Percentiles rank a stretch among this genome's conserved stretches.
Conservation (phyloP, 2,113 vertebrate genomes). For the Phyllostomus discolor region DNA sequence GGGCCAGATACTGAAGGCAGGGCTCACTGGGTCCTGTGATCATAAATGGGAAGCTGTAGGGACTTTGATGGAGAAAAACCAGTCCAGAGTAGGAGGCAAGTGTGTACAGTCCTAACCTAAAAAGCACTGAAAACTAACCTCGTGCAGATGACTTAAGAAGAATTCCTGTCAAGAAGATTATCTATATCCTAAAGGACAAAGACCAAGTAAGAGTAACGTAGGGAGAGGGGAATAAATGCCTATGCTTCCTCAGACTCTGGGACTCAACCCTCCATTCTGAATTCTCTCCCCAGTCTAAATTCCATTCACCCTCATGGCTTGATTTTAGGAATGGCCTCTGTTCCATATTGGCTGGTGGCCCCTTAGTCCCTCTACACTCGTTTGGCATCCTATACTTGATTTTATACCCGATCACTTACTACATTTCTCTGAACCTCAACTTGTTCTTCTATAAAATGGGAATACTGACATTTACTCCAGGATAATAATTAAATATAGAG, state of each 20-base stretch:
- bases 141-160: background rate
- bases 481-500: background rate
- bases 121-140: background rate
- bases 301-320: background rate
- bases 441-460: background rate
- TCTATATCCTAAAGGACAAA: background rate
- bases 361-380: too few relatives aligned
- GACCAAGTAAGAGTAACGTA: background rate
- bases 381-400: background rate
- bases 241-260: background rate
- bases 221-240: background rate
- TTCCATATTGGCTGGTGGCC: background rate
- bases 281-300: background rate
- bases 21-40: background rate
- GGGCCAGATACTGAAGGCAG: background rate
- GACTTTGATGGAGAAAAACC: background rate
- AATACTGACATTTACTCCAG: background rate
- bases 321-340: background rate
- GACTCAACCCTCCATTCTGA: background rate
- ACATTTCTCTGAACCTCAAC: background rate
- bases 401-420: background rate
- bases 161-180: background rate
- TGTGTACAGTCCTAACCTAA: background rate
- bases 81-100: background rate
- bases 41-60: background rate